A percentile compares a stretch with the other conserved stretches of the same genome.
Evolutionary conservation across 2,888 invertebrate genomes (phyloP).

Genomic region (Gibbula magus): DNA sequence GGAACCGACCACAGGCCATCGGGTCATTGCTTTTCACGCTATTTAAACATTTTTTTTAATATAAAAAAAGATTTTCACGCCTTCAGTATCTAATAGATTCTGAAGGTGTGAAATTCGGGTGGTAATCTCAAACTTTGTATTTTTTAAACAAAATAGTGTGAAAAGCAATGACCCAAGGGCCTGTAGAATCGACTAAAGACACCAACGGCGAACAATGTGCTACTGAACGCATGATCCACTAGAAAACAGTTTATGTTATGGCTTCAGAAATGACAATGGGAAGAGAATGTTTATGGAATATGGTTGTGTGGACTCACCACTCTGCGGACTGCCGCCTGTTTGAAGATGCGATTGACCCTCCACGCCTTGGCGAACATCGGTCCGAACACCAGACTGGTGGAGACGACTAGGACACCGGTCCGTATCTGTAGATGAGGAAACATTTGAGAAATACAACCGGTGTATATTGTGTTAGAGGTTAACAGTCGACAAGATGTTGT

Average conservation of each 20-base stretch:
- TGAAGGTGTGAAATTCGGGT: no score
- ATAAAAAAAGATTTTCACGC: no score
- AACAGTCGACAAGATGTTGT: no score
- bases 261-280: background rate
- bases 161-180: no score
- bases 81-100: no score
- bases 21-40: no score
- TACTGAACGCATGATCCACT: background rate
- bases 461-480: no score
- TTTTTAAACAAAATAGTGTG: no score
- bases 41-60: no score
- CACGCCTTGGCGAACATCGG: conserved; percentile 62
- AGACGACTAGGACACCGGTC: conserved; percentile 49
- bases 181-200: background rate
- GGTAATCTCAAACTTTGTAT: no score
- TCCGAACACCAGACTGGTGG: conserved; percentile 57
- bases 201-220: background rate
- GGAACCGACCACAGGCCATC: no score
- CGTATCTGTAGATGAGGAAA: conserved; percentile 47
- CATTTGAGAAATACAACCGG: no score
- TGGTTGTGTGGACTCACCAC: conserved; percentile 54
- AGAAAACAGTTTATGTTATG: background rate
- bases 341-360: conserved; percentile 63
- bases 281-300: background rate
- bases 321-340: conserved; percentile 55